A percentile compares a stretch with the other conserved stretches of the same genome.
Conservation (phyloP, 2,797 vertebrate species). For the Lepus oiostolus region DNA sequence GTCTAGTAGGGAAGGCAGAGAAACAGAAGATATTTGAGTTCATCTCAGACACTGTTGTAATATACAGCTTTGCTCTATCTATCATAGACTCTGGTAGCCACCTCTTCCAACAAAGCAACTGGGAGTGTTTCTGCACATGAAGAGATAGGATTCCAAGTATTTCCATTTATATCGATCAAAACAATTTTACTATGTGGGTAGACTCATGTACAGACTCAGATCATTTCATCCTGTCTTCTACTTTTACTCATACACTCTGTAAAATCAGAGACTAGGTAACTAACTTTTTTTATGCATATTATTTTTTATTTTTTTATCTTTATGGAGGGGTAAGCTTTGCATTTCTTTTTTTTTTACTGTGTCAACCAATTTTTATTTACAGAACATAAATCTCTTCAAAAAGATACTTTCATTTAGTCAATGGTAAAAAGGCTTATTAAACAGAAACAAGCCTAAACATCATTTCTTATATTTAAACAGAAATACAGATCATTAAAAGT, state of each 20-base stretch:
- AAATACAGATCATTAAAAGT: too few species aligned
- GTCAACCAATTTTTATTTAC: too few species aligned
- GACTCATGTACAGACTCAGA: background rate
- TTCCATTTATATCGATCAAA: background rate
- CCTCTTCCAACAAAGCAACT: conserved; percentile 6
- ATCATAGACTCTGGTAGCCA: background rate
- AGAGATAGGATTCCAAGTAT: background rate
- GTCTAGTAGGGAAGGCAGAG: background rate
- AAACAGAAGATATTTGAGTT: background rate
- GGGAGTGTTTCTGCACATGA: background rate
- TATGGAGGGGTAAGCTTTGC: too few species aligned
- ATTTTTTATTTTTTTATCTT: too few species aligned
- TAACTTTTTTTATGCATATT: background rate
- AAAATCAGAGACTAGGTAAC: conserved; percentile 4
- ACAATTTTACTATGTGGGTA: background rate
- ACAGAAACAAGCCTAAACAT: too few species aligned
- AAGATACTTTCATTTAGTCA: too few species aligned
- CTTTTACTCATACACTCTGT: conserved; percentile 18
- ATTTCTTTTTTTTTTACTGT: too few species aligned
- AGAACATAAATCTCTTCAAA: too few species aligned
- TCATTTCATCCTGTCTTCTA: conserved; percentile 1
- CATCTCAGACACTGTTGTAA: background rate
- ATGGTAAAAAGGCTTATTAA: too few species aligned
- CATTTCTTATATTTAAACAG: too few species aligned
- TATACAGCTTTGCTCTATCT: conserved; percentile 27